Evolutionary conservation across 2,888 invertebrate genomes (phyloP), one percentile per base, ranked within the genome.

Genomic region (Caenorhabditis afra): DNA sequence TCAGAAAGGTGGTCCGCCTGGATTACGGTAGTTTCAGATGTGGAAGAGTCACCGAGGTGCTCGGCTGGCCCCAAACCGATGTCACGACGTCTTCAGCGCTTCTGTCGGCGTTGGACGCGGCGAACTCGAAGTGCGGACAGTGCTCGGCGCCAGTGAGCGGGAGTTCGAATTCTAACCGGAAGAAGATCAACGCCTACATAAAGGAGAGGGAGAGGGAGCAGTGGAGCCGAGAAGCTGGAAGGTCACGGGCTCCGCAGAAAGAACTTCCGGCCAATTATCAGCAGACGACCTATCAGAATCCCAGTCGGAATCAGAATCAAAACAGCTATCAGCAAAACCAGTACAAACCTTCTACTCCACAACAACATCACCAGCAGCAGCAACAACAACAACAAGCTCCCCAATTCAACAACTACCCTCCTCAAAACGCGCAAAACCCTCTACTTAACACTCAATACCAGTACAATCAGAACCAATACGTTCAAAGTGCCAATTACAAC

Each of bases 201-300:
- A 73, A 79, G 8, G 62, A 74, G 50, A 61, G 64, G 11, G 45
- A 74, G 16, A 14, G 14, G 39, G 49, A 67, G 53, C 76, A 76
- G 12, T 3, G 50, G 35, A 49, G 47, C 16, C 47, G 58, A 22
- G 52, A 22, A n/a, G 39, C 52, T 39, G 47, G 61, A 7, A 71
- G 55, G 55, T 8, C 47, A 12, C 16, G 22, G n/a, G 16, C 11
- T 37, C 49, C 44, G n/a, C 45, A 11, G 3, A 11, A 61, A 12
- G 14, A 23, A 53, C 29, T n/a, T 16, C 2, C 41, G 2, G 29
- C 23, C 0, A 57, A 67, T 7, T 39, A 44, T 37, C 49, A n/a
- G n/a, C 45, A 41, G n/a, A 22, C 0, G n/a, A 11, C 7, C 4
- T 23, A 23, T n/a, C 49, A 49, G 22, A 50, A 62, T 50, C 18